phyloP scores from a whole-genome alignment of 2,888 invertebrate species.

The Suillia variegata region DNA sequence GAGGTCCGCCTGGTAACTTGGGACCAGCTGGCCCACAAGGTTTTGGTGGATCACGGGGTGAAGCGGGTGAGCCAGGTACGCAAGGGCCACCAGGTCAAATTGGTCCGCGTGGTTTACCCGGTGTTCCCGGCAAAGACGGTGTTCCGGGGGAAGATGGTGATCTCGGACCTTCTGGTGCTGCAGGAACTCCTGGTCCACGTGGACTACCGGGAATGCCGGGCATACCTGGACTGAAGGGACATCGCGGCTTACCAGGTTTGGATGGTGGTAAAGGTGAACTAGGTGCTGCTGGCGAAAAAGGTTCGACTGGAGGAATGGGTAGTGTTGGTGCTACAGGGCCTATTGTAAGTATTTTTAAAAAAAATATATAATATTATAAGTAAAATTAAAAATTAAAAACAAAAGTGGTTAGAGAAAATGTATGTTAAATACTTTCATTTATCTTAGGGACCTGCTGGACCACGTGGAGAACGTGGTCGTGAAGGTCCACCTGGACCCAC shows the following conservation, averaged over 20 bases:
- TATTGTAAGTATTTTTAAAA: slow-evolving; percentile 38
- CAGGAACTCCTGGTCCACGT: slow-evolving; percentile 75
- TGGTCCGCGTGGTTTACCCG: slow-evolving; percentile 74
- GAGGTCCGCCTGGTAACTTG: slow-evolving; percentile 74
- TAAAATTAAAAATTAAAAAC: too few relatives aligned
- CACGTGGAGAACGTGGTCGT: slow-evolving; percentile 82
- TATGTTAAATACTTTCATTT: neutral
- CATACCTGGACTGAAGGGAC: slow-evolving; percentile 81
- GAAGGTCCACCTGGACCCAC: slow-evolving; percentile 81
- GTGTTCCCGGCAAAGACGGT: slow-evolving; percentile 78
- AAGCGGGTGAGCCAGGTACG: slow-evolving; percentile 77
- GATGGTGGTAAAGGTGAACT: slow-evolving; percentile 84
- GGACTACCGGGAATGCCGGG: slow-evolving; percentile 78
- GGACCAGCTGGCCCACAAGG: slow-evolving; percentile 76
- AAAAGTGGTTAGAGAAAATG: neutral
- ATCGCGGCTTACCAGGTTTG: slow-evolving; percentile 78
- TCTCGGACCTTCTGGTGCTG: slow-evolving; percentile 72
- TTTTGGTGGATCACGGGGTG: slow-evolving; percentile 79
- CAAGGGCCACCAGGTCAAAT: slow-evolving; percentile 73
- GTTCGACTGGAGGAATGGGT: slow-evolving; percentile 74
- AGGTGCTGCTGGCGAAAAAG: slow-evolving; percentile 78
- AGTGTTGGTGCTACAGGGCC: slow-evolving; percentile 72
- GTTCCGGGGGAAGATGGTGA: slow-evolving; percentile 81
- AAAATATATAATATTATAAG: neutral
- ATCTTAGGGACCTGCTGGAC: slow-evolving; percentile 78